These are phyloP conservation scores for Ictidomys tridecemlineatus DNA, from an alignment of 2,113 vertebrate genomes.

Conservation along the genomic window DNA sequence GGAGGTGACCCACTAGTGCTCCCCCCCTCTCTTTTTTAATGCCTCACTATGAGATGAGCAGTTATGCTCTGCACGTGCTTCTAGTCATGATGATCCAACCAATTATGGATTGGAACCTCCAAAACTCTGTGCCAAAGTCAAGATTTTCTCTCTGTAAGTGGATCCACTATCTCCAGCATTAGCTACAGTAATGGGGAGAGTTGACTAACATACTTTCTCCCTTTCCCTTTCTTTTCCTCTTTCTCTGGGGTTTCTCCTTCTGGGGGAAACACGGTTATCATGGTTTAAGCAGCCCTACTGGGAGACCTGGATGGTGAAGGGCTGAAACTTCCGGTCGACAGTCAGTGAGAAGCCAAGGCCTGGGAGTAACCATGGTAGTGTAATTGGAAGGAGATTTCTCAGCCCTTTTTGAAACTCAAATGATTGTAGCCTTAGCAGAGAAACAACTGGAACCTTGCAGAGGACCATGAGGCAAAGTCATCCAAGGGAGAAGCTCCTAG, in stretches of 20 bases:
- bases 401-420: neutral
- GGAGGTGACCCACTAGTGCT: fast-evolving
- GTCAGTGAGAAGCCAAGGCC: neutral
- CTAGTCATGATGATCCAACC: neutral
- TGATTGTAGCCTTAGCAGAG: neutral
- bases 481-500: neutral
- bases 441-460: neutral
- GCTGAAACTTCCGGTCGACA: neutral
- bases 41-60: neutral
- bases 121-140: neutral
- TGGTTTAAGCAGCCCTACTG: neutral
- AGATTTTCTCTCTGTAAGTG: neutral
- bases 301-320: neutral
- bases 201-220: neutral
- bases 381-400: neutral
- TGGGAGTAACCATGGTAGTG: neutral
- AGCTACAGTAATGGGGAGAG: neutral
- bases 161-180: neutral
- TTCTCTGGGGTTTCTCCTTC: neutral
- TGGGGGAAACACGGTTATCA: neutral
- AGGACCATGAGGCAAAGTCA: neutral
- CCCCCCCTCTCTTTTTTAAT: no score
- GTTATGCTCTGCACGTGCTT: neutral
- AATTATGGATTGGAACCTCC: no score
- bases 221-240: neutral